These are phyloP conservation scores for Botia almorhae DNA, from an alignment of 2,797 vertebrate genomes.

Conservation along the genomic window DNA sequence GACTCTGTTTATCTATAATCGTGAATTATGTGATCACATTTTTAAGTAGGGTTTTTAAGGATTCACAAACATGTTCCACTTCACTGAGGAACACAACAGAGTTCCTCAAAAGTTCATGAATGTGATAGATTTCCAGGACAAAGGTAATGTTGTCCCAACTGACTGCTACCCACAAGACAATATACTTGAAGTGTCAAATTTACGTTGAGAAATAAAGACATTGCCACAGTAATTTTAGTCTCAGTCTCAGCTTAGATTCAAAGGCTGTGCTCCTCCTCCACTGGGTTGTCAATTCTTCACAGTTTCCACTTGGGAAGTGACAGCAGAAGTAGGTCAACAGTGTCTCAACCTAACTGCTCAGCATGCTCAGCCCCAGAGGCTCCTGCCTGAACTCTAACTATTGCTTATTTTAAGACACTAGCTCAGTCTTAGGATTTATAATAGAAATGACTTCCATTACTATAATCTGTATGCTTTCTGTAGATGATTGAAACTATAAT, in stretches of 20 bases:
- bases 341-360: not conserved
- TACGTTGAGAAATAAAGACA: conserved; percentile 17
- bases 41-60: too few species aligned
- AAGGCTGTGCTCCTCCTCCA: not conserved
- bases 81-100: not conserved
- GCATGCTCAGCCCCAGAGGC: conserved; percentile 4
- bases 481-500: not conserved
- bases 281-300: conserved; percentile 23
- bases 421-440: not conserved
- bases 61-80: too few species aligned
- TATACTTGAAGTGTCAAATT: conserved; percentile 10
- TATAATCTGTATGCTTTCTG: not conserved
- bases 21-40: too few species aligned
- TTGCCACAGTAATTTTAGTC: not conserved
- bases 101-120: not conserved
- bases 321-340: conserved; percentile 36
- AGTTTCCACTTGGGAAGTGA: conserved; percentile 7
- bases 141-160: not conserved
- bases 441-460: not conserved
- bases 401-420: not conserved
- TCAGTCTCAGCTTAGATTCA: conserved; percentile 10
- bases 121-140: not conserved
- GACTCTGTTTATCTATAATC: too few species aligned
- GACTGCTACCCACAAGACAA: not conserved
- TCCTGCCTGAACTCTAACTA: conserved; percentile 18